Conservation (phyloP, 2,797 vertebrate species). For the Linurgus olivaceus region DNA sequence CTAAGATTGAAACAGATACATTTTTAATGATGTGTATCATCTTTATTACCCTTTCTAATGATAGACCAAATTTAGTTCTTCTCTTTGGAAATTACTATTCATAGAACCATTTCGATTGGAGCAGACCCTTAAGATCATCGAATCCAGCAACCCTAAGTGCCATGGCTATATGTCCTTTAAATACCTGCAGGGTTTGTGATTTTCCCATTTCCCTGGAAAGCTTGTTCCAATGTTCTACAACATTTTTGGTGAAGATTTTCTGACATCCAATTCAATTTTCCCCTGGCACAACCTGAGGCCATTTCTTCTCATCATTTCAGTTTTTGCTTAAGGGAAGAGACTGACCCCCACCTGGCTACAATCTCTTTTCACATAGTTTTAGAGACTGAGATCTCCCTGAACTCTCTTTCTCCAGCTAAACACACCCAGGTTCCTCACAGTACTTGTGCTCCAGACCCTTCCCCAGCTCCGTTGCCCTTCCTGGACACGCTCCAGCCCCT, state of each 20-base stretch:
- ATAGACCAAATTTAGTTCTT: not conserved
- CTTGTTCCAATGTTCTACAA: not conserved
- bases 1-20: not conserved
- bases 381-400: fast-evolving
- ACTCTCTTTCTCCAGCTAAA: not conserved
- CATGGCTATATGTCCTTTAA: not conserved
- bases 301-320: not conserved
- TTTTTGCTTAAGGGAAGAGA: not conserved
- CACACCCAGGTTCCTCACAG: not conserved
- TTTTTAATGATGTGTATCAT: not conserved
- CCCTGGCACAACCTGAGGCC: not conserved
- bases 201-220: not conserved
- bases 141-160: not conserved
- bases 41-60: not conserved
- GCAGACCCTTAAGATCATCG: not conserved
- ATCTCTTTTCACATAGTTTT: not conserved
- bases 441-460: not conserved
- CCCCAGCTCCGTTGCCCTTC: fast-evolving
- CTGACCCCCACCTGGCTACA: not conserved
- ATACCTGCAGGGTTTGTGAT: not conserved
- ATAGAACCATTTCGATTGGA: not conserved
- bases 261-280: not conserved
- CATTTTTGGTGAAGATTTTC: not conserved
- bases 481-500: not conserved
- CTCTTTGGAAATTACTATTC: not conserved